Base-by-base conservation (phyloP, 2,113 vertebrate species). In the Pterocles gutturalis region DNA sequence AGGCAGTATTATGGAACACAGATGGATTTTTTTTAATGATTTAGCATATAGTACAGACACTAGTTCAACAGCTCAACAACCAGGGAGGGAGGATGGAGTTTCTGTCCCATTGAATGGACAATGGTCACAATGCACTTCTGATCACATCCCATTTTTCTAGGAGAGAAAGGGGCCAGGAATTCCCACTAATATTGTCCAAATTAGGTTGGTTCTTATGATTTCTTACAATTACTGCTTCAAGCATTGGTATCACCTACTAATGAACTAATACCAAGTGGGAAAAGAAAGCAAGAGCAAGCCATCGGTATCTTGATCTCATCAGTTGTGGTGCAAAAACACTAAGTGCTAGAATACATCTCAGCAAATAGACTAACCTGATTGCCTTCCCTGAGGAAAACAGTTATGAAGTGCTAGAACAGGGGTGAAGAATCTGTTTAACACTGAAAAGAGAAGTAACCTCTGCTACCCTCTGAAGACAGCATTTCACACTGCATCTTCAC, bases 381-480 rank as follows among this genome's bases (percentile, higher is more conserved):
- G 54, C 60, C 29, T 49, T 91, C 43, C 83, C 80, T 38, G 21
- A 75, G 54, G 80, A 93, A 91, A 93, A 62, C 48, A 2, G 72
- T 76, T 71, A 73, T 15, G 33, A 88, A 92, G 72, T 76, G 53
- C 38, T 92, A 79, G n/a, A 66, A 86, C n/a, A 78, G 18, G 14
- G 80, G 64, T 60, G 51, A 94, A 71, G 46, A 77, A 86, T 54
- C n/a, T 26, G 21, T 88, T 94, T 70, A 88, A 93, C 67, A n/a
- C 62, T 11, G 71, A 62, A 33, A 83, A 90, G 66, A 73, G n/a
- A 79, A 85, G 45, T 54, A 89, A 84, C 55, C 92, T 86, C 88
- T 94, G 88, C 85, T 84, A 57, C 92, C 86, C 90, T 75, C 92
- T 97, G 83, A 91, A 92, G 95, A 60, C 80, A 75, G 76, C 64